Base-by-base conservation (phyloP, 1,140 invertebrate genomes). In the Danaus plexippus region DNA sequence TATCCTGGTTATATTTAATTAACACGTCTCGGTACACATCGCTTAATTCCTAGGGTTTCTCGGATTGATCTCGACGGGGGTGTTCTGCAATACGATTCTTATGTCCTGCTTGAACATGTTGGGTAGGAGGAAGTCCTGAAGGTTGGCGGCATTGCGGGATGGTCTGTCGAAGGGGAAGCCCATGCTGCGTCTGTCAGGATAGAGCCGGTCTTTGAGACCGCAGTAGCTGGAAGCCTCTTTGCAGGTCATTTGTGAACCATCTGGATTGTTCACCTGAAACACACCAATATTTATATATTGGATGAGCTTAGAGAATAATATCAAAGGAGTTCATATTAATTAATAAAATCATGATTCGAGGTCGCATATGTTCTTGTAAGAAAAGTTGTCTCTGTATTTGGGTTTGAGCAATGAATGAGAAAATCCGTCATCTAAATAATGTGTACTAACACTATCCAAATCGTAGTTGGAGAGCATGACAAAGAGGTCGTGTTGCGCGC, bases 401-500 rank as follows among this genome's bases (percentile, higher is more conserved):
- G 22, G 22, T 32, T 4, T 32, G 22, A 32, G 22, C 22, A 32
- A 32, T 32, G 7, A 4, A 32, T 32, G 22, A 32, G 7, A 32
- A 32, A 32, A 32, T 7, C 2, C 22, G 7, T 32, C 7, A 32
- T 32, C 1, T 32, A 2, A 32, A 51, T 41, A 52, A 11, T 9
- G 52, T 9, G 22, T 45, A 75, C 83, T 88, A 71, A 93, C 92
- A 75, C 79, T 88, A 68, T 96, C 94, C 43, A 90, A 82, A n/a
- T 90, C 89, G 64, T 91, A 94, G 83, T 96, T 92, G 12, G 94
- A 94, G n/a, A 95, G 88, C 94, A 96, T 96, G 15, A 94, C 92
- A 71, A 96, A 96, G 0, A 96, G 78, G 54, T 94, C 89, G 75
- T 92, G 94, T 0, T 76, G 65, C 61, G 90, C 89, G 43, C 94